These are phyloP conservation scores for Pseudococcus longispinus DNA, from an alignment of 2,888 invertebrate genomes.

Conservation along the genomic window DNA sequence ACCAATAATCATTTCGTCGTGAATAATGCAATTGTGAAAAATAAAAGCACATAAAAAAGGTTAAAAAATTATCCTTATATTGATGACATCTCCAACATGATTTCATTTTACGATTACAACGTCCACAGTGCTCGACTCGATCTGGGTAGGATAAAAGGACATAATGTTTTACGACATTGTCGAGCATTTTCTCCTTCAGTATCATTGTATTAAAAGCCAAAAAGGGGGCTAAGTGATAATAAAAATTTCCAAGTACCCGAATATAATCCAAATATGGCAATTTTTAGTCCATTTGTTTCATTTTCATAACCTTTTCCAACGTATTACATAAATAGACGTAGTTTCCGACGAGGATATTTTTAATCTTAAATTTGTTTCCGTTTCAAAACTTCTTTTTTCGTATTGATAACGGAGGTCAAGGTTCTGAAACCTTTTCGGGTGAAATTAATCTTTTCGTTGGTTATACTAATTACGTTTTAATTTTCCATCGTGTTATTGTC, in stretches of 20 bases:
- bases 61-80: constrained; percentile 18
- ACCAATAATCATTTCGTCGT: not conserved
- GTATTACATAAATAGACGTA: no score
- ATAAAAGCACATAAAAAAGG: not conserved
- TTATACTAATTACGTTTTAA: not conserved
- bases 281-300: constrained; percentile 19
- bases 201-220: not conserved
- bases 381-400: not conserved
- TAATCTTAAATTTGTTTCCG: not conserved
- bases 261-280: constrained; percentile 27
- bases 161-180: constrained; percentile 30
- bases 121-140: not conserved
- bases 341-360: not conserved
- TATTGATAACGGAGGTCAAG: not conserved
- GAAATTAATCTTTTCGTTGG: not conserved
- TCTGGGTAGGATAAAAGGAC: not conserved
- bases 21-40: not conserved
- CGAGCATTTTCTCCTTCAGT: not conserved
- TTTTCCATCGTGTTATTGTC: not conserved
- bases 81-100: not conserved
- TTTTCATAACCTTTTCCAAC: not conserved
- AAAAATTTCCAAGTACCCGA: constrained; percentile 10
- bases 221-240: constrained; percentile 6
- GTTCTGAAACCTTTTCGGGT: not conserved
- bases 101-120: constrained; percentile 38